A percentile compares a stretch with the other conserved stretches of the same genome.
phyloP scores from a whole-genome alignment of 2,113 vertebrate species.

The Laticauda colubrina region DNA sequence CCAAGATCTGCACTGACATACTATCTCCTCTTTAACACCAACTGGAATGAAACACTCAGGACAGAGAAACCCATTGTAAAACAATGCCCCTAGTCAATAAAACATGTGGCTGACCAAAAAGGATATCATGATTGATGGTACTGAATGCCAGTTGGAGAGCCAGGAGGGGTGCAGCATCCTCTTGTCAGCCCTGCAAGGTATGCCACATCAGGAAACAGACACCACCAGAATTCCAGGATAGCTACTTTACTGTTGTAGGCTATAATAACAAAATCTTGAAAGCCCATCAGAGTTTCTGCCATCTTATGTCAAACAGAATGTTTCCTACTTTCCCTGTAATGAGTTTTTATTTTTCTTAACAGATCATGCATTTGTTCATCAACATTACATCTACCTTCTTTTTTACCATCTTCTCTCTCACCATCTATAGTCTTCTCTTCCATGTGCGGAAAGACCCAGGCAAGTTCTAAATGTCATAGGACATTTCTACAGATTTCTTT shows the following conservation, averaged over 20 bases:
- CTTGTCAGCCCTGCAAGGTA: not conserved
- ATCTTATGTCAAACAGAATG: not conserved
- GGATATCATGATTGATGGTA: not conserved
- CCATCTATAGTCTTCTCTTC: not conserved
- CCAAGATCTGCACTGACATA: not conserved
- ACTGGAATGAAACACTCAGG: not conserved
- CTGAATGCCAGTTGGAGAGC: not conserved
- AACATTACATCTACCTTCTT: not conserved
- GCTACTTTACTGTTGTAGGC: not conserved
- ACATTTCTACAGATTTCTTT: not conserved
- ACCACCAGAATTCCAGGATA: not conserved
- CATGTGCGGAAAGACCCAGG: not conserved
- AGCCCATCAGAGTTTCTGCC: not conserved
- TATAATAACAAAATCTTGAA: not conserved
- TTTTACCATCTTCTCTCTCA: not conserved
- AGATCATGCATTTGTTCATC: not conserved
- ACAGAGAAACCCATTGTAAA: not conserved
- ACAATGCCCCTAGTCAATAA: not conserved
- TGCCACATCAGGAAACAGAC: not conserved
- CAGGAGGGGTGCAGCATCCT: not conserved
- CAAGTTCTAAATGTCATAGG: not conserved
- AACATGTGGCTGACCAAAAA: not conserved
- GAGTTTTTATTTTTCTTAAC: not conserved
- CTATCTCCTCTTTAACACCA: not conserved
- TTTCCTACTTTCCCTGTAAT: not conserved